Percentiles rank a stretch among this genome's conserved stretches.
Conservation (phyloP, 1,140 invertebrate genomes). For the Cydia amplana region DNA sequence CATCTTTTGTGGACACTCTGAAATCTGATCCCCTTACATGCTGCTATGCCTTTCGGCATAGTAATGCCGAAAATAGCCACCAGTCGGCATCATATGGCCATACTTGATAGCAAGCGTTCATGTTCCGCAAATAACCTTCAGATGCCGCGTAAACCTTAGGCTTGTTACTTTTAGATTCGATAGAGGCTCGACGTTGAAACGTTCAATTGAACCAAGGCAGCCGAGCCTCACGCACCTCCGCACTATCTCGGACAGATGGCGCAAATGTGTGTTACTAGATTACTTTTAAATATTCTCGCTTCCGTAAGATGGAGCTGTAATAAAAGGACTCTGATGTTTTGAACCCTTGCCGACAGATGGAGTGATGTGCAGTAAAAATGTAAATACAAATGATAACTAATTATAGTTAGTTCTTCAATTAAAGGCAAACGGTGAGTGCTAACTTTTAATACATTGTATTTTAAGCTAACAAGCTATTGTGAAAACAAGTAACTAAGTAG, state of each 20-base stretch:
- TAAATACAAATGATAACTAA: constrained; percentile 34
- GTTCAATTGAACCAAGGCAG: constrained; percentile 55
- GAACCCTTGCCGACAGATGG: constrained; percentile 50
- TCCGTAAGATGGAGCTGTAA: constrained; percentile 57
- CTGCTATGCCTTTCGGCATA: too few relatives aligned
- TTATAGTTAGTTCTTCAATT: constrained; percentile 36
- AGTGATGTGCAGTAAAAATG: constrained; percentile 45
- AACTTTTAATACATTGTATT: background rate
- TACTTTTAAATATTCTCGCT: constrained; percentile 43
- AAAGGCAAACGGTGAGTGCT: constrained; percentile 6
- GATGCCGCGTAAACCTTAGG: constrained; percentile 25
- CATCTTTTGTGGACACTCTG: constrained; percentile 3
- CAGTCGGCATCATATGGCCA: background rate
- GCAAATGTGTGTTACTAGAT: constrained; percentile 39
- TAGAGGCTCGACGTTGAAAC: constrained; percentile 50
- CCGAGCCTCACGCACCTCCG: constrained; percentile 61
- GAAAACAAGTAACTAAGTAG: background rate
- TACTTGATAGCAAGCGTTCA: constrained; percentile 8
- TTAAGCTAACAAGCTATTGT: background rate
- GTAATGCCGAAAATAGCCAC: constrained; percentile 15
- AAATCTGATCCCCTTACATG: constrained; percentile 10
- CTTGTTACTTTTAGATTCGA: constrained; percentile 50
- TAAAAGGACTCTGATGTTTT: constrained; percentile 35
- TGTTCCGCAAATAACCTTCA: constrained; percentile 17
- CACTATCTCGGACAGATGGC: constrained; percentile 53